Base-by-base conservation (phyloP, 2,797 vertebrate genomes). In the Thalassophryne amazonica region DNA sequence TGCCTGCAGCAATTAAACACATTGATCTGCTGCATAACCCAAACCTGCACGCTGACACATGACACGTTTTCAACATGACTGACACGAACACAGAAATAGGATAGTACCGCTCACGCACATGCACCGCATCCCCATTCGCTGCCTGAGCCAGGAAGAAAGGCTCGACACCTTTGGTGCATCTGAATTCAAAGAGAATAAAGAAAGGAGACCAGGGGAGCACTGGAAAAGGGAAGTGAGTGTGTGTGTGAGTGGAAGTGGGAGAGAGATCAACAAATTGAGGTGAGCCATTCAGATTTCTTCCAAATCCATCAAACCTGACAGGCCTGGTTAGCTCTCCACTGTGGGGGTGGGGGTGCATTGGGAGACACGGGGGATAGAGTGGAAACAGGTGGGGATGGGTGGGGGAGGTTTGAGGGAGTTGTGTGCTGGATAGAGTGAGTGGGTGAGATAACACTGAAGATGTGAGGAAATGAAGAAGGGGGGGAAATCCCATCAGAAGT, bases 131-230 rank as follows among this genome's bases (percentile, higher is more conserved):
- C 64, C 41, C 51, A 70, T 49, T 69, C 61, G 72, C 63, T 51
- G 49, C 27, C 50, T 46, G 46, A 69, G 59, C 69, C 63, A 73
- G 39, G 39, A 65, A 58, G n/a, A 63, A 60, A 67, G 41, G 59
- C 54, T 64, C 38, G 31, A 50, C 18, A 51, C 9, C 48, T 65
- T 66, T 34, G 16, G 12, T 31, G 31, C 50, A 46, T 67, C 65
- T 66, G 60, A 66, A 80, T 71, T 78, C 73, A 75, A 76, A 75
- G 35, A 75, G 70, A 81, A 76, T 75, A 37, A 54, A 45, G 59
- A 71, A 66, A 71, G 32, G 43, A 67, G 29, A 41, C 14, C 30
- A 20, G 21, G 47, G 32, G 16, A 20, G 29, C 27, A 46, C 46
- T 30, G 21, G 33, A 45, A 54, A 42, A 47, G 33, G 12, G 35